Percentiles rank a stretch among this genome's conserved stretches.
Evolutionary conservation across 2,113 vertebrate genomes (phyloP).

Genomic region (Chaetops frenatus): DNA sequence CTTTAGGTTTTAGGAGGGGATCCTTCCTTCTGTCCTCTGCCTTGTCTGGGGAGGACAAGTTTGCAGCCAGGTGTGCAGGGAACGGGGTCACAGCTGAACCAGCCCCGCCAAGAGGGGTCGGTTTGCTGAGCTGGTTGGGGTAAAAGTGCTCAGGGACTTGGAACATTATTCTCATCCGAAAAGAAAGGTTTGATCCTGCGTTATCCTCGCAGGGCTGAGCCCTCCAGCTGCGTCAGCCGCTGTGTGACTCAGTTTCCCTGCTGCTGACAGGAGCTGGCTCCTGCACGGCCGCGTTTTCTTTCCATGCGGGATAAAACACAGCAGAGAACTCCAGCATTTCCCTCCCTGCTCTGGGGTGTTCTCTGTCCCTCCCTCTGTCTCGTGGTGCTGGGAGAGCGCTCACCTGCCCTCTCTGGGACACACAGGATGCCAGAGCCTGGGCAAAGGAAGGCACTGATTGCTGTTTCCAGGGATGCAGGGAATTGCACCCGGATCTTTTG

Average conservation of each 20-base stretch:
- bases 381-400: not conserved
- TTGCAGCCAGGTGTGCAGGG: not conserved
- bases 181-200: not conserved
- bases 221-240: not conserved
- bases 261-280: not conserved
- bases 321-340: not conserved
- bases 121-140: not conserved
- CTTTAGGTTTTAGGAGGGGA: not conserved
- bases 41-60: not conserved
- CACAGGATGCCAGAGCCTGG: not conserved
- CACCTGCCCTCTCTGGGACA: not conserved
- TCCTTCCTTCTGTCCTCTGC: not conserved
- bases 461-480: not conserved
- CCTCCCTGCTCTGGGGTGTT: not conserved
- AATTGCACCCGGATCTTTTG: not conserved
- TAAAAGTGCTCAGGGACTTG: not conserved
- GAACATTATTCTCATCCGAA: not conserved
- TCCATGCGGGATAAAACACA: not conserved
- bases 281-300: fast-evolving
- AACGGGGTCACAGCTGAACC: not conserved
- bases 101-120: fast-evolving
- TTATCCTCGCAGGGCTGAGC: not conserved
- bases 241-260: not conserved
- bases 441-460: not conserved
- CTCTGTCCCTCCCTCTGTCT: not conserved